Evolutionary conservation across 2,797 vertebrate genomes (phyloP).

Genomic region (Orestias chungarensis): DNA sequence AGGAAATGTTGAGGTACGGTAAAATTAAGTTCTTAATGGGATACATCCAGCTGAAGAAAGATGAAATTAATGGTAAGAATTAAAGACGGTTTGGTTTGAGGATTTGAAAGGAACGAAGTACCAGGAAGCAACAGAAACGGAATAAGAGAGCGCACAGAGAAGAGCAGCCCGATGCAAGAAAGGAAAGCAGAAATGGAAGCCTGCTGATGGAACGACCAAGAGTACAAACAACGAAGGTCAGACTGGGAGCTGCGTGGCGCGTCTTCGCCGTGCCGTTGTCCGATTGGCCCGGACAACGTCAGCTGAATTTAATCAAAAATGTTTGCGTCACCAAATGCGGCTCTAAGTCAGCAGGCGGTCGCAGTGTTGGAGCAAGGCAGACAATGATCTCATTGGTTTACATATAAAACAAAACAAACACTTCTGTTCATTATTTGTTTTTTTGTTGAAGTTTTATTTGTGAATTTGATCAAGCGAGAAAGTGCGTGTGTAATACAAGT

Average conservation of each 20-base stretch:
- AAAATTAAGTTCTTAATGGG: background rate
- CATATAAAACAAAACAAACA: background rate
- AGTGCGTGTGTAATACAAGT: background rate
- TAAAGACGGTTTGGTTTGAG: background rate
- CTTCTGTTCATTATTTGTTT: background rate
- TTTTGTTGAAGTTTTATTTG: background rate
- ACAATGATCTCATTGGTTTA: background rate
- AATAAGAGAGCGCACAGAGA: background rate
- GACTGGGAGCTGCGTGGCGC: constrained; percentile 31
- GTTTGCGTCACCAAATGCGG: constrained; percentile 84
- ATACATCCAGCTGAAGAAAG: constrained; percentile 9
- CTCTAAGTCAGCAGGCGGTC: constrained; percentile 76
- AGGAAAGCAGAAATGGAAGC: constrained; percentile 51
- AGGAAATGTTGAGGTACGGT: background rate
- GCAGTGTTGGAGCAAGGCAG: constrained; percentile 51
- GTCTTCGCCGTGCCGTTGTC: constrained; percentile 31
- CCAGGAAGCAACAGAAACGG: constrained; percentile 27
- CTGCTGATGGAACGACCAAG: constrained; percentile 25
- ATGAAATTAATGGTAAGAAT: background rate
- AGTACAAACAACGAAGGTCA: constrained; percentile 23
- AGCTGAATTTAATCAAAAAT: constrained; percentile 85
- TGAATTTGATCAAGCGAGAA: background rate
- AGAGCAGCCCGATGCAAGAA: constrained; percentile 25
- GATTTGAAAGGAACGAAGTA: constrained; percentile 53
- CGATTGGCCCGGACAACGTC: constrained; percentile 73